Evolutionary conservation across 2,888 invertebrate species (phyloP), one percentile per base, ranked within the genome.

Genomic region (Apodemia zela): DNA sequence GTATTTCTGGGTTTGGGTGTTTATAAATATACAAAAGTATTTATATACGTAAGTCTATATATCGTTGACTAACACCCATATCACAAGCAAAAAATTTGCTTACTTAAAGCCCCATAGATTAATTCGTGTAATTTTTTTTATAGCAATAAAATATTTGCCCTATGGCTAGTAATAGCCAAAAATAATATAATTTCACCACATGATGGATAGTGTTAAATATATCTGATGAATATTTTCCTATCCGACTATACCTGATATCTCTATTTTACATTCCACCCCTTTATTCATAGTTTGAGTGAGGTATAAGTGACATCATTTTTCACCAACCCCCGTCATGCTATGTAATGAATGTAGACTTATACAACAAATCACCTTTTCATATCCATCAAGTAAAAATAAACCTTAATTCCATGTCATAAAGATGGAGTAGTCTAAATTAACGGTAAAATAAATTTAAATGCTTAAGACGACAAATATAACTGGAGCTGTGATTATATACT

Each of bases 291-390:
- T 66, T 67, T 67, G 63, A 68, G 71, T 63, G 58, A 64, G 67
- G 67, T 66, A 47, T 64, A 62, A 65, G 63, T 62, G 68, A 67
- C 69, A 72, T 71, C 69, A 72, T 72, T 71, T 72, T 71, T 72
- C 72, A 70, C 68, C 65, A 42, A 63, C 68, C 66, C 65, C 60
- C 66, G 69, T 72, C 72, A 72, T 66, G 67, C 65, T 60, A 63
- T 60, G 63, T 72, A 72, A 72, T 70, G 69, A 72, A 72, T 72
- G 69, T 67, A 67, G 63, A 68, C 67, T 67, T 65, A 65, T 65
- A 60, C 62, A 33, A 35, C 59, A 63, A 66, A 58, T 15, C 54
- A 13, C 60, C 33, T 15, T 21, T 15, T 29, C 29, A 45, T 6
- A 4, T 4, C 8, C 15, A 21, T 0, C 25, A 5, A 7, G 47